phyloP scores from a whole-genome alignment of 2,888 invertebrate species.

The Nomada ruficornis region DNA sequence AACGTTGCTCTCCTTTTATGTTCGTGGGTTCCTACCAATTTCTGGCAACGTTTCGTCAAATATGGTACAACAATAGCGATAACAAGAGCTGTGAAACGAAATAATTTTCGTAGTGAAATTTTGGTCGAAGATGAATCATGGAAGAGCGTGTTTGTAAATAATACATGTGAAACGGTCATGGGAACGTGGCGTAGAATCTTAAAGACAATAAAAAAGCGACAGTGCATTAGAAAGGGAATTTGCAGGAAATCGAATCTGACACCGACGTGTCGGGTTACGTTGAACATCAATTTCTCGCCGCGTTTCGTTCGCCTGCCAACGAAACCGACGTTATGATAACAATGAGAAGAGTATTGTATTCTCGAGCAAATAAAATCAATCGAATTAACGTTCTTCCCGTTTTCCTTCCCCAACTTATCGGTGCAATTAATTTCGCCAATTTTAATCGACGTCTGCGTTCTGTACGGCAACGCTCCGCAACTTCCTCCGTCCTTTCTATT shows the following conservation, averaged over 20 bases:
- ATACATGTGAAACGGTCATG: slow-evolving; percentile 53
- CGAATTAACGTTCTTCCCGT: no score
- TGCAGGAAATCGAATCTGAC: slow-evolving; percentile 24
- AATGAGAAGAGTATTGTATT: no score
- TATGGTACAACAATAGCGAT: no score
- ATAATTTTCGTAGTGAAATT: slow-evolving; percentile 12
- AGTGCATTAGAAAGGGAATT: slow-evolving; percentile 46
- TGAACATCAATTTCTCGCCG: background rate
- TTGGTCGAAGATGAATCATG: slow-evolving; percentile 7
- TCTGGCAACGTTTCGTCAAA: no score
- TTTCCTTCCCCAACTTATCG: no score
- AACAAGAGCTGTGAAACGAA: no score
- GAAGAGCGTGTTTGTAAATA: slow-evolving; percentile 1
- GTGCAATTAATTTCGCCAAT: no score
- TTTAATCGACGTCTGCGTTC: background rate
- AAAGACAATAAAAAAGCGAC: slow-evolving; percentile 39
- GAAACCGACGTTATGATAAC: no score
- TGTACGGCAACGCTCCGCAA: background rate
- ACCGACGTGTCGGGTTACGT: background rate
- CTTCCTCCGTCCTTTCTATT: slow-evolving; percentile 1
- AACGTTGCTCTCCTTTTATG: no score
- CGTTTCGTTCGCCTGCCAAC: no score
- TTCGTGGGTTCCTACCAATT: no score
- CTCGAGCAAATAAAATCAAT: no score
- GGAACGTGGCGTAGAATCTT: slow-evolving; percentile 51